phyloP scores from a whole-genome alignment of 2,888 invertebrate species.

The Subacronicta megacephala region DNA sequence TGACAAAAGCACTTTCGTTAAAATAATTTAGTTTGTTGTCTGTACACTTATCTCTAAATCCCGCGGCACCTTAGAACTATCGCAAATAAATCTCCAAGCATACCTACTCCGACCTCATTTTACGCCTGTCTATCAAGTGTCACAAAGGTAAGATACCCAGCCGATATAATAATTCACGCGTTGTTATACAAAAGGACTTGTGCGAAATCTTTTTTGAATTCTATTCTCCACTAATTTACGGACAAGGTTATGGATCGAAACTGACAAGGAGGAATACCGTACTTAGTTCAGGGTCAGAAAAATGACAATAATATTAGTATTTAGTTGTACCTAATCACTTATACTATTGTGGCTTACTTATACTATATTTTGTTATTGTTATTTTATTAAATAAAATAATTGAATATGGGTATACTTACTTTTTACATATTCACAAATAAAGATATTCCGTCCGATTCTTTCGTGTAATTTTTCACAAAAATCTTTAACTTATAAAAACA shows the following conservation, averaged over 20 bases:
- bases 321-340: no score
- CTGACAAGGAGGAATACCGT: slow-evolving; percentile 26
- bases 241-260: slow-evolving; percentile 24
- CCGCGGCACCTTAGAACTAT: slow-evolving; percentile 10
- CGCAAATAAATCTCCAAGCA: slow-evolving; percentile 32
- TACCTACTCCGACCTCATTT: slow-evolving; percentile 26
- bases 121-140: slow-evolving; percentile 48
- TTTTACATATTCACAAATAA: no score
- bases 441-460: no score
- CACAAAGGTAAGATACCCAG: slow-evolving; percentile 39
- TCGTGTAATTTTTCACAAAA: no score
- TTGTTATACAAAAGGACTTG: slow-evolving; percentile 2
- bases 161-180: slow-evolving; percentile 27
- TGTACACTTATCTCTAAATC: slow-evolving; percentile 4
- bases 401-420: no score
- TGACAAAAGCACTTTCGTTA: not conserved
- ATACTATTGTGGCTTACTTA: no score
- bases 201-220: slow-evolving; percentile 12
- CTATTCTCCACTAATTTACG: not conserved
- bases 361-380: no score
- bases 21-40: not conserved
- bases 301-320: not conserved
- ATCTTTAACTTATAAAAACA: no score
- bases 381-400: no score
- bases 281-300: no score